Base-by-base conservation (phyloP, 1,140 invertebrate genomes). In the Musca domestica region DNA sequence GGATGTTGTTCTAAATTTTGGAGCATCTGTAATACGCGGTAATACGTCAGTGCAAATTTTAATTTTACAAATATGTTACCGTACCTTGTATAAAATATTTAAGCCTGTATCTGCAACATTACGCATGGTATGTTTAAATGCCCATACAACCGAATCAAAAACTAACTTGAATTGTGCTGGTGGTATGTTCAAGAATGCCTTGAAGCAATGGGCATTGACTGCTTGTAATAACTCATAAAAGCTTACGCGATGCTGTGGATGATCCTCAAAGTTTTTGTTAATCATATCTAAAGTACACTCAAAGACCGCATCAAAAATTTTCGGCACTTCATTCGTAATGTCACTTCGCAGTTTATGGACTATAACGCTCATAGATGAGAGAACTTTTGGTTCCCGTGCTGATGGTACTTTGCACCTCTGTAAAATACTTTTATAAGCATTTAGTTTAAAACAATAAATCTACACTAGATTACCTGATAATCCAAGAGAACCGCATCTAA, bases 251-350 rank as follows among this genome's bases (percentile, higher is more conserved):
- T 99, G 97, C 83, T 99, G 98, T 9, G 98, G 98, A 81, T 92
- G 99, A 83, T 99, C 96, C 85, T 99, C 96, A 85, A 99, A 99
- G 83, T 99, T 95, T 84, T 98, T 98, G 83, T 99, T 99, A 71
- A 99, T 99, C 98, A 99, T 99, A 75, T 96, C 93, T 63, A 99
- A 86, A 52, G 98, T 99, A 82, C 96, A 98, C 83, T 98, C 95
- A 85, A 99, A 99, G 3, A 99, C 96, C 64, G 96, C 95, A 86
- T 98, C 96, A 85, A 99, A 98, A 74, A 99, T 99, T 87, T 96
- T 95, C 49, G 96, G 96, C 75, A 99, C 92, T 84, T 98, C 92
- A 74, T 91, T 90, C 25, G 95, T 98, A 72, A 99, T 98, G 77
- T 95, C 88, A 70, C 86, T 88, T 84, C 95, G 91, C 69, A 99